Evolutionary conservation across 2,888 invertebrate genomes (phyloP), one percentile per base, ranked within the genome.

Genomic region (Mesorhabditis sp.): DNA sequence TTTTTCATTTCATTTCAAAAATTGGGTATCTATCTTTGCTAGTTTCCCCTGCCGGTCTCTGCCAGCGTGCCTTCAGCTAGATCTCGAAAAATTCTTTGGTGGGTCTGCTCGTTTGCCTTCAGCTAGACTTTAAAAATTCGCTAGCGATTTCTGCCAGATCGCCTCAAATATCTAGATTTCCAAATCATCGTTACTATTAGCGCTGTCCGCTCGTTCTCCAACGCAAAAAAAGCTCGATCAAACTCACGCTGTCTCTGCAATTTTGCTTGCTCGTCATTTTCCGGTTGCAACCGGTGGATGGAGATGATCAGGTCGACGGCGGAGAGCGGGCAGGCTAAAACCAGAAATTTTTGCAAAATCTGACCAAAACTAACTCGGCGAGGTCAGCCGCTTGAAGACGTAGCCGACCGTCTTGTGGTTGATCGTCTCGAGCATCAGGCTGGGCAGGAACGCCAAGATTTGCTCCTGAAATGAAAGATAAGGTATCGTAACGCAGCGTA

Each of bases 251-350:
- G 74, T 5, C 79, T 65, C 15, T 81, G 70, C 43, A 74, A 62
- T 13, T 74, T 75, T 58, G 70, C 68, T 62, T 84, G 80, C 5
- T 79, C 75, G 10, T 70, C 65, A 61, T 77, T 74, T 6, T 64
- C 70, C 4, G 80, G 70, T 50, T 77, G 71, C 45, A 83, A 70
- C 67, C 92, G 91, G 86, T 98, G 97, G n/a, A 98, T 88, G 0
- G 94, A 92, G 44, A 95, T 91, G 70, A 98, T 88, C 65, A 98
- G 88, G 83, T 97, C 97, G 0, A 92, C 91, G 0, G 96, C 93
- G 0, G 92, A 91, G 68, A 97, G 28, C 28, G 28, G 28, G 28
- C 28, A 28, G 28, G 28, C 28, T 28, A 28, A 28, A 28, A 28
- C 2, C 28, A 28, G 28, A 28, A 28, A 28, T 28, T 28, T 28